A percentile compares a stretch with the other conserved stretches of the same genome.
Conservation (phyloP, 2,113 vertebrate species). For the Coptodon rendalli region DNA sequence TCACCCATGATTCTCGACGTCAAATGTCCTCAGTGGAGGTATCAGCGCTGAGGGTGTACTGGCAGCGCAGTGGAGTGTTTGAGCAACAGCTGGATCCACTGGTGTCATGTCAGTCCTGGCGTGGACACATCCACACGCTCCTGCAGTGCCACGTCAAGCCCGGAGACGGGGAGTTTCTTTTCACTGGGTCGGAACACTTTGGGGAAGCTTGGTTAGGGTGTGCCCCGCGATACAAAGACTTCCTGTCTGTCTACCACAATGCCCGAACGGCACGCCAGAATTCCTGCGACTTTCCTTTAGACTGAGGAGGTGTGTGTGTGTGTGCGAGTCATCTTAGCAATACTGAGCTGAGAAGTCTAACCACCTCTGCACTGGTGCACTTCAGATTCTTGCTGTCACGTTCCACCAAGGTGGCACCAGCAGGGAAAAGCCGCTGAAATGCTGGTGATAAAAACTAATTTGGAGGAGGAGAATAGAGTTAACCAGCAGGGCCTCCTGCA, state of each 20-base stretch:
- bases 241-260: constrained; percentile 63
- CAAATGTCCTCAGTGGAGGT: constrained; percentile 71
- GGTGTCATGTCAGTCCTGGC: constrained; percentile 35
- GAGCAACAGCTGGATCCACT: constrained; percentile 35
- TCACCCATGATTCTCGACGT: constrained; percentile 63
- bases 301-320: constrained; percentile 44
- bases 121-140: constrained; percentile 64
- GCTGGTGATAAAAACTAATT: constrained; percentile 12
- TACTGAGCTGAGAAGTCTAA: neutral
- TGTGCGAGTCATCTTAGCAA: neutral
- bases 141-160: constrained; percentile 72
- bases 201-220: constrained; percentile 84
- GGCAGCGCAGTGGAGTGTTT: constrained; percentile 74
- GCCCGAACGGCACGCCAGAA: constrained; percentile 66
- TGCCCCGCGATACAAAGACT: constrained; percentile 78
- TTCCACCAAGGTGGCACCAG: constrained; percentile 25
- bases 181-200: constrained; percentile 79
- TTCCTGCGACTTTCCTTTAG: constrained; percentile 75
- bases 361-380: neutral
- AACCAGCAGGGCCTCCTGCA: constrained; percentile 33
- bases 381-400: constrained; percentile 3
- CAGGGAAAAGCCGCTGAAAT: constrained; percentile 3
- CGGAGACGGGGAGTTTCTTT: constrained; percentile 79
- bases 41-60: constrained; percentile 54
- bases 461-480: neutral